Conservation (phyloP, 2,888 invertebrate genomes). For the Erebia epiphron region DNA sequence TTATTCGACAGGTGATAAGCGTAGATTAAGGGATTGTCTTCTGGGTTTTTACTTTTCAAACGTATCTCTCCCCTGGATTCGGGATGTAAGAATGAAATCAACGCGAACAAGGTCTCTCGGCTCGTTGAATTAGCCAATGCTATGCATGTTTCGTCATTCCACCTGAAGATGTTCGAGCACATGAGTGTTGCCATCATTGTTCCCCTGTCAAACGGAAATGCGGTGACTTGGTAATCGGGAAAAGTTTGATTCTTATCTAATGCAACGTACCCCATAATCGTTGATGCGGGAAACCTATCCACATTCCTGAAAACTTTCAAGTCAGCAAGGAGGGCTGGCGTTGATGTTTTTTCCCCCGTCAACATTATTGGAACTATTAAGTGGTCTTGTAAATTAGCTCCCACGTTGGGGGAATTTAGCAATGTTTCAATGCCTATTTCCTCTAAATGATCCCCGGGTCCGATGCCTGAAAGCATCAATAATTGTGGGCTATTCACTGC, state of each 20-base stretch:
- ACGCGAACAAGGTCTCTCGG: conserved; percentile 42
- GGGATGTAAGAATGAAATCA: conserved; percentile 53
- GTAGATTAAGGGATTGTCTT: conserved; percentile 49
- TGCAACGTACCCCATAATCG: conserved; percentile 53
- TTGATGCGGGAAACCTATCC: conserved; percentile 50
- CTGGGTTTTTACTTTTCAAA: conserved; percentile 50
- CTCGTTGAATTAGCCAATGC: conserved; percentile 43
- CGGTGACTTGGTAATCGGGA: conserved; percentile 58
- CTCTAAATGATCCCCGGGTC: conserved; percentile 54
- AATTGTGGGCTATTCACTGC: conserved; percentile 58
- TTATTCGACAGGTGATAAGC: conserved; percentile 50
- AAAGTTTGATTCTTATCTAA: conserved; percentile 52
- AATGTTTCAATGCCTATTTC: conserved; percentile 49
- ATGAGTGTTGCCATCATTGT: conserved; percentile 46
- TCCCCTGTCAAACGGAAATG: conserved; percentile 46
- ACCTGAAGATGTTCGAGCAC: conserved; percentile 47
- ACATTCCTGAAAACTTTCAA: conserved; percentile 46
- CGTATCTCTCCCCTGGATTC: conserved; percentile 56
- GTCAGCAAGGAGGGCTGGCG: conserved; percentile 43
- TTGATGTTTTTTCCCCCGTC: conserved; percentile 41
- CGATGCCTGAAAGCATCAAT: conserved; percentile 64
- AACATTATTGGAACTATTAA: conserved; percentile 49
- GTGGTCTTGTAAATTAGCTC: conserved; percentile 61
- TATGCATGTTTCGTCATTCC: conserved; percentile 49
- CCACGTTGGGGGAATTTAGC: conserved; percentile 54